Percentiles rank a stretch among this genome's conserved stretches.
Conservation (phyloP, 2,113 vertebrate genomes). For the Amphiprion ocellaris region DNA sequence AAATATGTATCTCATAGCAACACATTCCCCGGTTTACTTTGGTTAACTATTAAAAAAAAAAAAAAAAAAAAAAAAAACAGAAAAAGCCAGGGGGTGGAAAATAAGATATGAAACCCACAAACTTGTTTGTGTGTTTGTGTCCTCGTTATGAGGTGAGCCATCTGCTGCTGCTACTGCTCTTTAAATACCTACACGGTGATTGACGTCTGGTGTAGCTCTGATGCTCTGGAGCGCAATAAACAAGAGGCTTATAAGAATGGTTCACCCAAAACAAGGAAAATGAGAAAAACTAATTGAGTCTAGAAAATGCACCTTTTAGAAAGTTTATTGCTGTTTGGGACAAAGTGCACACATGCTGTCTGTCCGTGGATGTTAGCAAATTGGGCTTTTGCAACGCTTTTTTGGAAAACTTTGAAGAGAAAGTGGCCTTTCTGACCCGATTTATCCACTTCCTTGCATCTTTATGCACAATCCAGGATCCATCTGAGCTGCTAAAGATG, state of each 20-base stretch:
- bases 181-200: conserved; percentile 70
- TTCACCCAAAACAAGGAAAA: conserved; percentile 46
- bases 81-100: conserved; percentile 28
- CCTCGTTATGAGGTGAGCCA: conserved; percentile 65
- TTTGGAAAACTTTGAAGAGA: background rate
- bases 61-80: background rate
- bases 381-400: too few species aligned
- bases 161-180: conserved; percentile 57
- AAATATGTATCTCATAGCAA: conserved; percentile 10
- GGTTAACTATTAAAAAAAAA: background rate
- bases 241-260: conserved; percentile 38
- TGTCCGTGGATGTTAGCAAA: background rate
- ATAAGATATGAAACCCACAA: conserved; percentile 69
- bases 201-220: conserved; percentile 34
- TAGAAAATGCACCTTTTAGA: background rate
- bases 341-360: background rate
- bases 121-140: conserved; percentile 74
- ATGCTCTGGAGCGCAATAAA: conserved; percentile 23
- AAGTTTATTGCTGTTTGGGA: background rate
- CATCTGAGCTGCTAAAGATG: background rate
- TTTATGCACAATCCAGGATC: background rate
- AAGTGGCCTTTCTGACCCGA: too few species aligned
- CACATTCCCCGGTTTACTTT: conserved; percentile 47
- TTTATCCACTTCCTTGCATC: background rate
- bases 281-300: background rate